Evolutionary conservation across 2,113 vertebrate genomes (phyloP).

Genomic region (Malurus alboscapulatus): DNA sequence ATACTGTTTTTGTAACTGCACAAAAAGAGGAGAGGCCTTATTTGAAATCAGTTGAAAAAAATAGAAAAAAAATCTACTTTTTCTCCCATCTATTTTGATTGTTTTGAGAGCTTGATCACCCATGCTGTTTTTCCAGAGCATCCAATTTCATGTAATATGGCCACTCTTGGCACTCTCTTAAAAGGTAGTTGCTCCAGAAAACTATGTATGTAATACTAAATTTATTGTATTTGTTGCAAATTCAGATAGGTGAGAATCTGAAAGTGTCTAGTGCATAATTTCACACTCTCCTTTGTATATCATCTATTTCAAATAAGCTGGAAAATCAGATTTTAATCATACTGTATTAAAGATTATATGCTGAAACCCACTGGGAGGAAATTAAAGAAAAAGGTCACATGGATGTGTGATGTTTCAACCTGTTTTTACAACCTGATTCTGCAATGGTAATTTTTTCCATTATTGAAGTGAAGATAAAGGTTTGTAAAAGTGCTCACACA

Average conservation of each 20-base stretch:
- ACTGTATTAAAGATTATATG: background rate
- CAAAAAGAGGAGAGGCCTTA: background rate
- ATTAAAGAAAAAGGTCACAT: background rate
- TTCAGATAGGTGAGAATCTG: background rate
- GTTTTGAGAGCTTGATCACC: background rate
- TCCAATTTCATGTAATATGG: background rate
- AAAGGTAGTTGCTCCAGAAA: background rate
- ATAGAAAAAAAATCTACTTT: background rate
- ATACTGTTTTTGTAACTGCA: background rate
- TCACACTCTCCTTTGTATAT: background rate
- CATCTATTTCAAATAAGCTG: background rate
- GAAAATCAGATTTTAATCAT: background rate
- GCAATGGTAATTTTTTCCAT: background rate
- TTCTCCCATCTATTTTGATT: background rate
- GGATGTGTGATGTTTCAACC: background rate
- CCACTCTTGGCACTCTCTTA: background rate
- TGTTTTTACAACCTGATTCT: background rate
- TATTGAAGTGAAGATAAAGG: background rate
- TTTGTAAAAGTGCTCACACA: background rate
- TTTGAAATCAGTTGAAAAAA: background rate
- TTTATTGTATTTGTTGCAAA: background rate
- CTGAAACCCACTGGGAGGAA: background rate
- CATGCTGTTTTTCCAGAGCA: background rate
- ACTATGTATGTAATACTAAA: background rate
- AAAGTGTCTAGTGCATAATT: background rate